These are phyloP conservation scores for Cochlearius cochlearius DNA, from an alignment of 2,113 vertebrate genomes.

Conservation along the genomic window DNA sequence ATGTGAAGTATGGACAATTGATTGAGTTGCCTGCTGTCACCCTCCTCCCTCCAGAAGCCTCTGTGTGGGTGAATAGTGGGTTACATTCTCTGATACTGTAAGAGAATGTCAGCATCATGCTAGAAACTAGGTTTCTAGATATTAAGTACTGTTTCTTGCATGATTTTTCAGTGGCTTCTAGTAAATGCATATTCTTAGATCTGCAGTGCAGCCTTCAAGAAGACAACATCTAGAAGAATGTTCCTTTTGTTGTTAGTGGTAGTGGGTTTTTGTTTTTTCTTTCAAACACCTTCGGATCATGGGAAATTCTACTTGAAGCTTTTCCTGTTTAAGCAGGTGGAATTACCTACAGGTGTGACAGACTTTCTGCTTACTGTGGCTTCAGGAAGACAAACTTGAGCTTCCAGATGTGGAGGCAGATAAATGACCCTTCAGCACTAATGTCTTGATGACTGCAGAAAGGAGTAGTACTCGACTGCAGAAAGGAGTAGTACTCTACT, in stretches of 20 bases:
- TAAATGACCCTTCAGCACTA: not conserved
- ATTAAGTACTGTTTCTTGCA: not conserved
- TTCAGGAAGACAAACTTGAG: not conserved
- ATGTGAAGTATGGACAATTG: not conserved
- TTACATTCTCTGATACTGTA: not conserved
- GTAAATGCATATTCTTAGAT: not conserved
- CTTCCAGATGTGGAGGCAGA: not conserved
- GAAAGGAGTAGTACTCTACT: not conserved
- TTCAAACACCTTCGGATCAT: not conserved
- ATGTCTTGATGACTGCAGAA: not conserved
- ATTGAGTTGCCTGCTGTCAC: not conserved
- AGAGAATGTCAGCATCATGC: not conserved
- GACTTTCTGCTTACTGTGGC: not conserved
- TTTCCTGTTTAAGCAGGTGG: not conserved
- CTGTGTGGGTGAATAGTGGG: fast-evolving
- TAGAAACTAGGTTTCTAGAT: not conserved
- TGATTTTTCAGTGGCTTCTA: not conserved
- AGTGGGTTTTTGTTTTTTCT: not conserved
- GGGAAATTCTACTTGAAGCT: not conserved
- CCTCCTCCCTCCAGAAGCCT: not conserved
- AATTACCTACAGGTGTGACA: not conserved
- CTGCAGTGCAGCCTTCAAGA: not conserved
- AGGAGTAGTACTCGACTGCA: not conserved
- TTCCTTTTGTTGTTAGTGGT: not conserved
- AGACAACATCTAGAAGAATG: not conserved